Evolutionary conservation across 2,113 vertebrate genomes (phyloP).

Genomic region (Vidua macroura): DNA sequence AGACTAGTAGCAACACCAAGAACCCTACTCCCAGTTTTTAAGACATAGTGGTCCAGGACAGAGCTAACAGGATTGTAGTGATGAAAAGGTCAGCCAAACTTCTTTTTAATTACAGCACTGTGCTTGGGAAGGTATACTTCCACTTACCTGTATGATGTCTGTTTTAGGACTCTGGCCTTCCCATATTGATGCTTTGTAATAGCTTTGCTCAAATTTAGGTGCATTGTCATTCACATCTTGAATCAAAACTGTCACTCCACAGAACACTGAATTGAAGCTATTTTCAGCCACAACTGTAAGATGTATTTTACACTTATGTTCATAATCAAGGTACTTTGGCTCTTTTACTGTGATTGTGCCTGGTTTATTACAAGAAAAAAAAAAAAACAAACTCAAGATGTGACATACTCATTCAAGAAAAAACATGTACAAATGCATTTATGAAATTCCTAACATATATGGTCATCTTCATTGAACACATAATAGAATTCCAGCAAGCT

Average conservation of each 20-base stretch:
- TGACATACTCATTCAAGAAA: neutral
- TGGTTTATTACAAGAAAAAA: constrained; percentile 51
- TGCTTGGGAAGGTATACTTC: neutral
- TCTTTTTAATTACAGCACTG: neutral
- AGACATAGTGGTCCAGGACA: neutral
- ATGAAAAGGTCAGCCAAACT: neutral
- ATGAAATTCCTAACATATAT: neutral
- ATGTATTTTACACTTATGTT: constrained; percentile 72
- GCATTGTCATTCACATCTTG: constrained; percentile 86
- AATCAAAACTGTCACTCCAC: constrained; percentile 78
- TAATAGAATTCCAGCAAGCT: neutral
- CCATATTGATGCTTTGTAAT: constrained; percentile 80
- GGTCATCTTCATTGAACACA: neutral
- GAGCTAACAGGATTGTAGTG: neutral
- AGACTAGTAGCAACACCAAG: neutral
- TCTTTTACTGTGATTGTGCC: constrained; percentile 84
- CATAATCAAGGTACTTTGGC: constrained; percentile 83
- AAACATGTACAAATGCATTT: neutral
- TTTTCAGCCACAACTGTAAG: constrained; percentile 83
- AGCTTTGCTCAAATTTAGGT: constrained; percentile 79
- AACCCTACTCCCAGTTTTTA: neutral
- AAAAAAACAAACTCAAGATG: neutral
- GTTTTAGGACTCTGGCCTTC: constrained; percentile 80
- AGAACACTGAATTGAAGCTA: constrained; percentile 69
- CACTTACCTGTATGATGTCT: constrained; percentile 83